Base-by-base conservation (phyloP, 2,113 vertebrate genomes). In the Zapornia atra region DNA sequence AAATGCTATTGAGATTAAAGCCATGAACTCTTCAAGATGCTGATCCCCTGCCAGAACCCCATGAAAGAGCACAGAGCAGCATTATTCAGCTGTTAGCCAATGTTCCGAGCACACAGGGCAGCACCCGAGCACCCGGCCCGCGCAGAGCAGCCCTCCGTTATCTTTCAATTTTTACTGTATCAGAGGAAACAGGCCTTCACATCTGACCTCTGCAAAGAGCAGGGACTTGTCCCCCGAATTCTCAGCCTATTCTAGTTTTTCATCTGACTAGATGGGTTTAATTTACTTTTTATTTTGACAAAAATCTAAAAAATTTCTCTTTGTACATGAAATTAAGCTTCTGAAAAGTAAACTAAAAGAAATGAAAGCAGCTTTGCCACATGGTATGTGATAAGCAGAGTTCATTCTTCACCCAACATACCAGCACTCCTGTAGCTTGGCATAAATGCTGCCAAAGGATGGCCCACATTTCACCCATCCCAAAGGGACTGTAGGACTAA, bases 91-190 rank as follows among this genome's bases (percentile, higher is more conserved):
- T 6, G 0, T 40, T 15, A 22, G 64, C 64, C 54, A 56, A 69
- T 73, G 34, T 29, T 31, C 88, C 3, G 2, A 65, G 68, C 2
- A 3, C 34, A 3, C 0, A 31, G 48, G 82, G 75, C 61, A 93
- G 70, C 1, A 5, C 22, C 10, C 3, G 0, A 78, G 48, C 1
- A 1, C 65, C 33, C 6, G 2, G 31, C 9, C 70, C 1, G 1
- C 1, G 0, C 1, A 0, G 75, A 76, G 72, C 19, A 83, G 51
- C 50, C 64, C 53, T 26, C 63, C 12, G 1, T 36, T 8, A 54
- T 38, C 71, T 34, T n/a, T 57, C 25, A 2, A 1, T 34, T 33
- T 53, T 7, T 46, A 53, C 15, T 7, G 1, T 2, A 11, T 15
- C 60, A 36, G 7, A 81, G 11, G 7, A 36, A 72, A 65, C 20